A percentile compares a stretch with the other conserved stretches of the same genome.
phyloP scores from a whole-genome alignment of 2,888 invertebrate genomes.

The Malacosoma neustria region DNA sequence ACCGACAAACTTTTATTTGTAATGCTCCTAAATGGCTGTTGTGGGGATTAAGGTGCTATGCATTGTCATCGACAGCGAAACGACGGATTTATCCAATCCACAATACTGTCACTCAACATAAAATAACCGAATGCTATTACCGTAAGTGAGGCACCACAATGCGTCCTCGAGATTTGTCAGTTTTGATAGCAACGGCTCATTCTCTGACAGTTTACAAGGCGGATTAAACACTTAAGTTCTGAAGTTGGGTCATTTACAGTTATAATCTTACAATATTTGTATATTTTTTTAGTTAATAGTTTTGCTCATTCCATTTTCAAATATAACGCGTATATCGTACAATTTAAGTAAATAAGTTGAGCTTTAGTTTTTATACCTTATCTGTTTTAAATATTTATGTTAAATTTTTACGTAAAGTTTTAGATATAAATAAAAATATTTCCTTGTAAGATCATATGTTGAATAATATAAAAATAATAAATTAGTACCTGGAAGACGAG shows the following conservation, averaged over 20 bases:
- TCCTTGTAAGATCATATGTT: too few species aligned
- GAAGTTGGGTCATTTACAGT: conserved; percentile 33
- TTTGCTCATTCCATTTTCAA: too few species aligned
- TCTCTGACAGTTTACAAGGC: conserved; percentile 46
- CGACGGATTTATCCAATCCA: conserved; percentile 40
- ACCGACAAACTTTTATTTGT: conserved; percentile 67
- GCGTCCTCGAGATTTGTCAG: conserved; percentile 56
- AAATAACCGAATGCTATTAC: conserved; percentile 33
- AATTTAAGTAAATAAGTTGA: too few species aligned
- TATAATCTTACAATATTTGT: conserved; percentile 24
- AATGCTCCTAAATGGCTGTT: conserved; percentile 69
- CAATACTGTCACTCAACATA: conserved; percentile 19
- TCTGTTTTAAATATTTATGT: too few species aligned
- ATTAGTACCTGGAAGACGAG: too few species aligned
- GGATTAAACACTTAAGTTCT: conserved; percentile 49
- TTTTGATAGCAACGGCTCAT: conserved; percentile 43
- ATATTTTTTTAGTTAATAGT: conserved; percentile 10
- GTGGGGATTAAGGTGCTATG: conserved; percentile 61
- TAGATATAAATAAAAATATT: too few species aligned
- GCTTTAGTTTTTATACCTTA: too few species aligned
- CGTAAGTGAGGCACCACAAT: conserved; percentile 34
- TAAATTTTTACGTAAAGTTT: too few species aligned
- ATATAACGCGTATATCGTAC: too few species aligned
- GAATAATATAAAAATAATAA: too few species aligned
- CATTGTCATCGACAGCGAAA: conserved; percentile 51